These are phyloP conservation scores for Trematomus bernacchii DNA, from an alignment of 2,797 vertebrate genomes.

Conservation along the genomic window DNA sequence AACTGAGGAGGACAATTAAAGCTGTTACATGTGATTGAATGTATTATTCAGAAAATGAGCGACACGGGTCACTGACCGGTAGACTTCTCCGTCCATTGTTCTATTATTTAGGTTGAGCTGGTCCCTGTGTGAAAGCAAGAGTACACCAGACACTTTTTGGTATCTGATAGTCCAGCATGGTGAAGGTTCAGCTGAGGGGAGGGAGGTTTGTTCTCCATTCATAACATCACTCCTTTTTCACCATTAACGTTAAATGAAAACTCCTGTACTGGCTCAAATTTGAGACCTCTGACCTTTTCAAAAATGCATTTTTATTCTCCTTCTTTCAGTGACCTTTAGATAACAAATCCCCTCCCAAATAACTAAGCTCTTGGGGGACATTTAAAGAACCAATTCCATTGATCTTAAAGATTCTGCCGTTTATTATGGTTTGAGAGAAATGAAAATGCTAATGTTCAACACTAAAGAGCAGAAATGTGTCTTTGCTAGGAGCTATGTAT, in stretches of 20 bases:
- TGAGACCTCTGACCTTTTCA: constrained; percentile 64
- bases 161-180: background rate
- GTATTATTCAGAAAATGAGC: constrained; percentile 26
- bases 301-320: constrained; percentile 53
- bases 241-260: constrained; percentile 32
- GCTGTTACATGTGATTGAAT: background rate
- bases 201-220: constrained; percentile 1
- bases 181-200: background rate
- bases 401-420: constrained; percentile 31
- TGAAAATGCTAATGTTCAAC: background rate
- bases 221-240: background rate
- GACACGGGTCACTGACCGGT: background rate
- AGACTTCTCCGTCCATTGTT: background rate
- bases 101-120: background rate
- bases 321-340: constrained; percentile 63
- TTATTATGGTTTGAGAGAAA: constrained; percentile 22
- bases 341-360: constrained; percentile 57
- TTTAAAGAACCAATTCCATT: constrained; percentile 41
- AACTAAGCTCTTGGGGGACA: constrained; percentile 41
- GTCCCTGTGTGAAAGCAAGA: background rate
- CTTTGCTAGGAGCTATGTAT: constrained; percentile 12
- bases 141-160: background rate
- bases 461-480: constrained; percentile 7
- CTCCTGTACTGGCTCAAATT: constrained; percentile 12
- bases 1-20: constrained; percentile 30